A percentile compares a stretch with the other conserved stretches of the same genome.
Evolutionary conservation across 2,888 invertebrate species (phyloP).

Genomic region (Drosophila pseudotalamancana): DNA sequence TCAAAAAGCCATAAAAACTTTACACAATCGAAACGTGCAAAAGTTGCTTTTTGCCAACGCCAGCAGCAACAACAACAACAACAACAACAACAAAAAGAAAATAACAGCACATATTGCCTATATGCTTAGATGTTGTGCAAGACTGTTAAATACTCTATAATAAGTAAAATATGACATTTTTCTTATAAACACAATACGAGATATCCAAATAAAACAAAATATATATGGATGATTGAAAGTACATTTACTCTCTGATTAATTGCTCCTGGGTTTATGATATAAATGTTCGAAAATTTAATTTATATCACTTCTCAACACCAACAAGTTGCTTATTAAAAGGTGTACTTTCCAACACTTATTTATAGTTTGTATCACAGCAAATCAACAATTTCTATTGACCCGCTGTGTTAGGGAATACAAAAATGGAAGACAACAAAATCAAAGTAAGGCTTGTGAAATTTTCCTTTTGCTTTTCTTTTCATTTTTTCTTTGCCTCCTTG

Average conservation of each 20-base stretch:
- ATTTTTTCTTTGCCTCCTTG: slow-evolving; percentile 14
- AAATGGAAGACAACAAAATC: slow-evolving; percentile 71
- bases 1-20: slow-evolving; percentile 82
- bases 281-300: too few species aligned
- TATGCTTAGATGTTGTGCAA: too few species aligned
- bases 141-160: slow-evolving; percentile 3
- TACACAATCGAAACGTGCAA: slow-evolving; percentile 82
- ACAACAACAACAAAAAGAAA: slow-evolving; percentile 19
- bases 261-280: too few species aligned
- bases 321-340: too few species aligned
- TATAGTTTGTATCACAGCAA: not conserved
- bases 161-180: too few species aligned
- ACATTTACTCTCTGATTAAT: too few species aligned
- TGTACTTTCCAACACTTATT: too few species aligned
- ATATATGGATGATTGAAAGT: too few species aligned
- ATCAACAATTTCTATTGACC: slow-evolving; percentile 6
- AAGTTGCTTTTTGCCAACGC: slow-evolving; percentile 77
- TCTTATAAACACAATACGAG: not conserved
- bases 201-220: not conserved
- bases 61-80: slow-evolving; percentile 59
- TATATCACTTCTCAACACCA: too few species aligned
- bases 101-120: not conserved
- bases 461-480: slow-evolving; percentile 27
- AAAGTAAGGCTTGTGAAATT: slow-evolving; percentile 72
- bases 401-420: slow-evolving; percentile 11